phyloP scores from a whole-genome alignment of 2,888 invertebrate species.

The Graphium colonna region DNA sequence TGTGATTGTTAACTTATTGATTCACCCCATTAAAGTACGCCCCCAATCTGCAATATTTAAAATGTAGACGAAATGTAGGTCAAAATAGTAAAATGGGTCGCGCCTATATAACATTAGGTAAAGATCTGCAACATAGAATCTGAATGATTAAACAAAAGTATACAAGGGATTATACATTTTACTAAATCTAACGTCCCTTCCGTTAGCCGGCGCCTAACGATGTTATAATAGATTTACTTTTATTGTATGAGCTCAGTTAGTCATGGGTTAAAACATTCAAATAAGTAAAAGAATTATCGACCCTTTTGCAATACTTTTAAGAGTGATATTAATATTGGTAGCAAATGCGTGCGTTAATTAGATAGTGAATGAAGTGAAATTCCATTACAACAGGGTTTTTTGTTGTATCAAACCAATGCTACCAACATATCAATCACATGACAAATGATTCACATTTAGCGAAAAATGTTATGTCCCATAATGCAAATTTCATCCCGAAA shows the following conservation, averaged over 20 bases:
- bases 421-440: slow-evolving; percentile 63
- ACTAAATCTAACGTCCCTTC: neutral
- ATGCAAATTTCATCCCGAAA: slow-evolving; percentile 24
- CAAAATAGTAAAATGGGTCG: slow-evolving; percentile 15
- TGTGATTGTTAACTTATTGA: slow-evolving; percentile 43
- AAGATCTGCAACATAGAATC: neutral
- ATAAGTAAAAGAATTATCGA: slow-evolving; percentile 16
- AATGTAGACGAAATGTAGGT: slow-evolving; percentile 15
- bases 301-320: slow-evolving; percentile 12
- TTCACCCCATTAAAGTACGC: slow-evolving; percentile 1
- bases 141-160: neutral
- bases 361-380: slow-evolving; percentile 16
- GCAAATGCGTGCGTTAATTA: slow-evolving; percentile 4
- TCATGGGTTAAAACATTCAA: slow-evolving; percentile 8
- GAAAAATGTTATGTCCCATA: slow-evolving; percentile 35
- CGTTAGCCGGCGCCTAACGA: neutral
- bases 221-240: slow-evolving; percentile 19
- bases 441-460: slow-evolving; percentile 38
- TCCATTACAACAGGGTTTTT: slow-evolving; percentile 16
- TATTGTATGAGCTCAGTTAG: slow-evolving; percentile 10
- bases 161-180: neutral
- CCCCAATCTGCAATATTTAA: slow-evolving; percentile 12
- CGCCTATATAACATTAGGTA: neutral
- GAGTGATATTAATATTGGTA: slow-evolving; percentile 17
- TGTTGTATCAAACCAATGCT: slow-evolving; percentile 36